Conservation (phyloP, 2,888 invertebrate genomes). For the Sympetrum striolatum region DNA sequence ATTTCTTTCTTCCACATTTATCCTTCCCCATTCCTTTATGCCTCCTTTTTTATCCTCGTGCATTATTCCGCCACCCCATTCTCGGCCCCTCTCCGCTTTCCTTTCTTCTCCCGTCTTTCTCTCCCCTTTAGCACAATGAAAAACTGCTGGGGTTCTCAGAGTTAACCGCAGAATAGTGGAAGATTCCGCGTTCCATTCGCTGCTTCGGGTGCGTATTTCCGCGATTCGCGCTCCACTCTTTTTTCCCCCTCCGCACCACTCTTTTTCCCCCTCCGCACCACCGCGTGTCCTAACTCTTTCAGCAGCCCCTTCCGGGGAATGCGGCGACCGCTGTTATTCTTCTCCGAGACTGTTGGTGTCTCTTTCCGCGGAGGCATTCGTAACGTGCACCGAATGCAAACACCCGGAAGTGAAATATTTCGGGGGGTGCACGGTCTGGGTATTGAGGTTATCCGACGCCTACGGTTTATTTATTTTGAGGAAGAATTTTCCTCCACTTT, state of each 20-base stretch:
- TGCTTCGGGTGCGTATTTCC: constrained; percentile 7
- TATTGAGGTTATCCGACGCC: neutral
- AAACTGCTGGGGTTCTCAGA: neutral
- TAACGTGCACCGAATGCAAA: neutral
- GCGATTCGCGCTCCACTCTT: neutral
- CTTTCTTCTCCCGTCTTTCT: neutral
- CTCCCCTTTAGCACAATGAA: neutral
- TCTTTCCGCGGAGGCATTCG: neutral
- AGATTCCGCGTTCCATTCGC: neutral
- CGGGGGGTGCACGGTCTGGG: neutral
- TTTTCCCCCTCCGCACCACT: no score
- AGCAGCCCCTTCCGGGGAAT: neutral
- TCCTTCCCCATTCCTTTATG: neutral
- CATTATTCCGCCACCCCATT: neutral
- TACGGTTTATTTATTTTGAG: neutral
- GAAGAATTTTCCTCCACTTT: neutral
- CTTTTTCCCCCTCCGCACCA: neutral
- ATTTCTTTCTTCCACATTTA: neutral
- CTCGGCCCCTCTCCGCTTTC: neutral
- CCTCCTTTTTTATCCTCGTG: neutral
- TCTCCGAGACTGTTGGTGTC: neutral
- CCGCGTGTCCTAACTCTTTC: neutral
- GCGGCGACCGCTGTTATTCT: neutral
- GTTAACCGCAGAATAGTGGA: neutral
- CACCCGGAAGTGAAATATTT: neutral